These are phyloP conservation scores for Halcyon leucocephala DNA, from an alignment of 2,797 vertebrate genomes.

Conservation along the genomic window DNA sequence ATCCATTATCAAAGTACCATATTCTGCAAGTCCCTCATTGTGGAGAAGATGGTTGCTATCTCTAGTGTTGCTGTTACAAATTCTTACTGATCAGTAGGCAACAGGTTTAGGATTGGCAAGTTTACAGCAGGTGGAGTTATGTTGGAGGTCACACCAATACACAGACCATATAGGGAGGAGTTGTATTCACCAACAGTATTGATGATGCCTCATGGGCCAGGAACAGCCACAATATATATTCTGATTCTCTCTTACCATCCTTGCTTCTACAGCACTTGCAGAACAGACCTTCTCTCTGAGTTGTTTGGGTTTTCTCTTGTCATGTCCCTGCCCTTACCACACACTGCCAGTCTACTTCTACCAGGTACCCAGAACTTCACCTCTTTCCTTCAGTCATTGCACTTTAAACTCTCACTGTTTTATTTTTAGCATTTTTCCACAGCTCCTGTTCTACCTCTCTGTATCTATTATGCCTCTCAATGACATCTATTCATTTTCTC, in stretches of 20 bases:
- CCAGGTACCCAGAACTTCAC: not conserved
- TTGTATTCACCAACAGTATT: not conserved
- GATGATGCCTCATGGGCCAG: not conserved
- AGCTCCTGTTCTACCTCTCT: not conserved
- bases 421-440: not conserved
- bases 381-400: not conserved
- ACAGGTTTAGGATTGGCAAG: not conserved
- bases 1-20: not conserved
- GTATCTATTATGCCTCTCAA: not conserved
- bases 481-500: not conserved
- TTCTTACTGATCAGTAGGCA: not conserved
- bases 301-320: not conserved
- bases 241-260: not conserved
- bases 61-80: not conserved
- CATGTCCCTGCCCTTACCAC: not conserved
- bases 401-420: not conserved
- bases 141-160: not conserved
- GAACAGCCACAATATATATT: not conserved
- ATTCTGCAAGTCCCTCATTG: not conserved
- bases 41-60: not conserved
- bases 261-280: not conserved
- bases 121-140: not conserved
- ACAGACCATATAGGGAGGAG: not conserved
- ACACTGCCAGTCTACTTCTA: not conserved
- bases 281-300: not conserved